A percentile compares a stretch with the other conserved stretches of the same genome.
Conservation (phyloP, 2,888 invertebrate genomes). For the Aporophyla nigra region DNA sequence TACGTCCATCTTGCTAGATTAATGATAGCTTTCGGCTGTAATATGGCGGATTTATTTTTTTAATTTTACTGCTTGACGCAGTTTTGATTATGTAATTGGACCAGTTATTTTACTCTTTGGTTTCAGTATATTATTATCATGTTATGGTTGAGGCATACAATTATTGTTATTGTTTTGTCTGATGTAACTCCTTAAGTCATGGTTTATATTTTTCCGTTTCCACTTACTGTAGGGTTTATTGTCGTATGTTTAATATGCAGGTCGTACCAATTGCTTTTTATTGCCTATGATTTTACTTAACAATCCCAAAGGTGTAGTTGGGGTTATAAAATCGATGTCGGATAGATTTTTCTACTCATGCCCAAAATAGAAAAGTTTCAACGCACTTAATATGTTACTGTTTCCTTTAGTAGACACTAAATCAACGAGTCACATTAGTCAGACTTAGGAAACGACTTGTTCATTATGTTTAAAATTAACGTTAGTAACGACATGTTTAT, state of each 20-base stretch:
- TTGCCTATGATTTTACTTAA: too few relatives aligned
- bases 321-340: neutral
- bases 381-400: neutral
- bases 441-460: constrained; percentile 9
- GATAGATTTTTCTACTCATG: neutral
- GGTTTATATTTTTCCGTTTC: neutral
- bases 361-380: constrained; percentile 22
- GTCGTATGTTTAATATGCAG: neutral
- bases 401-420: constrained; percentile 27
- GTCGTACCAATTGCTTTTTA: neutral
- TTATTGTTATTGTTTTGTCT: neutral
- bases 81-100: constrained; percentile 48
- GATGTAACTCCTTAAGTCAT: neutral
- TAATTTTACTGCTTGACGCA: constrained; percentile 35
- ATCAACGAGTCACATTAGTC: constrained; percentile 23
- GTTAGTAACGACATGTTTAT: constrained; percentile 20
- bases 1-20: constrained; percentile 52
- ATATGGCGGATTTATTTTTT: constrained; percentile 25
- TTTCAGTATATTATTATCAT: neutral
- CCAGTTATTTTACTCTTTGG: constrained; percentile 8
- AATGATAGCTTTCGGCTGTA: constrained; percentile 41
- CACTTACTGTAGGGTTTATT: neutral
- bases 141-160: neutral
- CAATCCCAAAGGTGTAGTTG: neutral
- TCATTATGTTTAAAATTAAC: constrained; percentile 17